phyloP scores from a whole-genome alignment of 2,797 vertebrate genomes.

The Sebastes nivosus region DNA sequence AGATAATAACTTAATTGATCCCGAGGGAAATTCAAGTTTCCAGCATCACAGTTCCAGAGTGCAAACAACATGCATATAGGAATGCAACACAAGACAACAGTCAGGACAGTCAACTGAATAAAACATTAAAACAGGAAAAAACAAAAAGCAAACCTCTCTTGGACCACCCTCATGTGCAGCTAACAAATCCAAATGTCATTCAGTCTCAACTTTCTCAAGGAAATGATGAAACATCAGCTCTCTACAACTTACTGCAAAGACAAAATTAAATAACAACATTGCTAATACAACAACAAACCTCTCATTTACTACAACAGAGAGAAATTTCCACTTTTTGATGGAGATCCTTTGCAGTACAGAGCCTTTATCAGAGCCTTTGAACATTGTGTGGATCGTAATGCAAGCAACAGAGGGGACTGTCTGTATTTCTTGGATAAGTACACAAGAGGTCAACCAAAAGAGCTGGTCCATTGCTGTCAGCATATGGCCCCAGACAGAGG shows the following conservation, averaged over 20 bases:
- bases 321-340: conserved; percentile 28
- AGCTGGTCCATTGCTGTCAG: not conserved
- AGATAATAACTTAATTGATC: too few species aligned
- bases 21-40: too few species aligned
- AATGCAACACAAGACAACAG: too few species aligned
- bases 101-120: too few species aligned
- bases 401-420: not conserved
- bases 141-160: not conserved
- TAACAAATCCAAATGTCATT: not conserved
- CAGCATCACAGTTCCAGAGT: too few species aligned
- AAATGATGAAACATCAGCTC: not conserved
- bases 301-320: conserved; percentile 18
- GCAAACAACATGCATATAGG: too few species aligned
- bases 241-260: conserved; percentile 1
- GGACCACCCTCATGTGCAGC: not conserved
- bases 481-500: conserved; percentile 18
- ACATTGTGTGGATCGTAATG: conserved; percentile 15
- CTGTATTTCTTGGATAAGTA: conserved; percentile 6
- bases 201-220: not conserved
- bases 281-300: conserved; percentile 16
- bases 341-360: conserved; percentile 20
- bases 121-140: not conserved
- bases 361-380: conserved; percentile 30
- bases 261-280: conserved; percentile 25
- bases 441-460: not conserved